Evolutionary conservation across 2,888 invertebrate species (phyloP), one percentile per base, ranked within the genome.

Genomic region (Oxyscelio sp.): DNA sequence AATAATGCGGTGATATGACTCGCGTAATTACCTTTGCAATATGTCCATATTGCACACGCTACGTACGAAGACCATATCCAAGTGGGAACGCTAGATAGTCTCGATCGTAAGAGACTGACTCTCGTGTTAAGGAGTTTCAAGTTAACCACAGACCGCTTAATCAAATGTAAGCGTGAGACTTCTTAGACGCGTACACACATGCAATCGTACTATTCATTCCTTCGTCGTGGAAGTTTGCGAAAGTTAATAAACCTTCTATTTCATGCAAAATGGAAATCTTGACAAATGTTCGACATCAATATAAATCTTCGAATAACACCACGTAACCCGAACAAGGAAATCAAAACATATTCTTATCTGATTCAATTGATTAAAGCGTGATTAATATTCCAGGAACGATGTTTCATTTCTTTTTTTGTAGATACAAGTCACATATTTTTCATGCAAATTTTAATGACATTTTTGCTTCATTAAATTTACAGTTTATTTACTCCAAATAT

Each of bases 11-110:
- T 83, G 71, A 85, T 86, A 84, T 75, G 83, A 87, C 85, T 88
- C 78, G 61, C 66, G 54, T 86, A 88, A 89, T 90, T 90, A 89
- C 86, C 86, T 83, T 61, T 59, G 86, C 79, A 68, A 70, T 75
- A 65, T 82, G 82, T 82, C 75, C 82, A 82, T 82, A 82, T 75
- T 75, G 82, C 70, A 75, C 82, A 75, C 70, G 82, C 81, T 81
- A 82, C 24, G 75, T 31, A 75, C 56, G 82, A 82, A 68, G 75
- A 70, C 61, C 75, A 70, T 61, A 82, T 63, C 74, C 75, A 75
- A 82, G 82, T 56, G 77, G 58, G 82, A 82, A 82, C 68, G 68
- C 56, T 15, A 58, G 63, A 70, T 75, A 68, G 75, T 75, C 54
- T 22, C 34, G 65, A 75, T 70, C 68, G 75, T 63, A 82, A 70